Evolutionary conservation across 2,797 vertebrate genomes (phyloP), one percentile per base, ranked within the genome.

Genomic region (Bovichtus variegatus): DNA sequence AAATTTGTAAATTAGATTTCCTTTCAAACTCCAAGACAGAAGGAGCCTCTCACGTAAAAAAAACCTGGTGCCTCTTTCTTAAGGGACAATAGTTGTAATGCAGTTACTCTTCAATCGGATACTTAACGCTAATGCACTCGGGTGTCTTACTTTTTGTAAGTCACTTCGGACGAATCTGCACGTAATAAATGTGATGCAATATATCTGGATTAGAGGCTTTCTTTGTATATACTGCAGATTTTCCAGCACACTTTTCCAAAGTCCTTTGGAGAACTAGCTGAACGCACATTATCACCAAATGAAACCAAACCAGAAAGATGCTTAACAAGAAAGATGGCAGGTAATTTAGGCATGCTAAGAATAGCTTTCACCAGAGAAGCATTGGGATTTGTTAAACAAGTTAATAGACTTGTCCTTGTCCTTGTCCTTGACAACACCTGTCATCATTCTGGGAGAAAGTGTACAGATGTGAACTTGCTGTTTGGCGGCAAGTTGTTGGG

Each of bases 1-100:
- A 43, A 38, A 69, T 81, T 21, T 29, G 54, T 38, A 72, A 80
- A 89, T 71, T 57, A 8, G 23, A 80, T 85, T 86, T 79, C 62
- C 47, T 55, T 43, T 25, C 6, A 49, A 71, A 16, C 63, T 49
- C 15, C 18, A 10, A 43, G 23, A 80, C 53, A 61, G 67, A 54
- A 59, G 16, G 34, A 66, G 57, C 57, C 59, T 67, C 68, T 71
- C 53, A 23, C 23, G 15, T 25, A 31, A 54, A n/a, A n/a, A n/a
- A n/a, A n/a, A n/a, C 44, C 15, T 2, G 38, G 29, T 29, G 74
- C 27, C 51, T 44, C 66, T 23, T 36, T 27, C 62, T 64, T 40
- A 23, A 68, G 8, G 5, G 13, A 31, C 46, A 31, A 34, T 9
- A 60, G 25, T 25, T 67, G 57, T 68, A 73, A 84, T 75, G 70